Evolutionary conservation across 2,113 vertebrate species (phyloP), one percentile per base, ranked within the genome.

Genomic region (Patagioenas fasciata): DNA sequence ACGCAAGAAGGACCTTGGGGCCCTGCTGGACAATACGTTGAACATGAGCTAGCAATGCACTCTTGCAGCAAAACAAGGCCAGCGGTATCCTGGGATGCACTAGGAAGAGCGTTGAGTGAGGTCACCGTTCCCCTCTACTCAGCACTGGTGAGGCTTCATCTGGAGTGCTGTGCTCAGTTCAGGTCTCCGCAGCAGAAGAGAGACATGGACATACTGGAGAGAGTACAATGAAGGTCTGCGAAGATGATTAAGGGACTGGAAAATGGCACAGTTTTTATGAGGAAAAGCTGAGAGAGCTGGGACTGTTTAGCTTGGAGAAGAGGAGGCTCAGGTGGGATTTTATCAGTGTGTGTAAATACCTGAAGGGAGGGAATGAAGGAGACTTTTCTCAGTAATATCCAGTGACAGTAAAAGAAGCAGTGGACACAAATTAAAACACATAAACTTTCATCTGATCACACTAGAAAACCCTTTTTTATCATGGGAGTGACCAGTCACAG

Each of bases 91-190:
- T n/a, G 71, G 28, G 25, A 6, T 34, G 13, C 23, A 12, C 36
- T 29, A 50, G 26, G 10, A 56, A 38, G 8, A 26, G 9, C 1
- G 1, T 6, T 0, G 0, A 53, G 13, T 7, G 32, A 69, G 5
- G 24, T 23, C n/a, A 77, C 9, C 9, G 6, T 84, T 53, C 11
- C 21, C 13, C 34, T 60, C 36, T 38, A 3, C 11, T 24, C 36
- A 82, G 29, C 14, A 20, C 38, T 51, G 50, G 9, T 29, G 42
- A 77, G n/a, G 38, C 10, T 56, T 40, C 31, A 5, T 3, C 31
- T 60, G 10, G 26, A 80, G 25, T 58, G 20, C 4, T 60, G 5
- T 26, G 31, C 47, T n/a, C 31, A 36, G 18, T 32, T 75, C 34
- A 18, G 26, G 26, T 19, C 23, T 75, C 7, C 20, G 10, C 16